Evolutionary conservation across 2,888 invertebrate species (phyloP), one percentile per base, ranked within the genome.

Genomic region (Melanophora roralis): DNA sequence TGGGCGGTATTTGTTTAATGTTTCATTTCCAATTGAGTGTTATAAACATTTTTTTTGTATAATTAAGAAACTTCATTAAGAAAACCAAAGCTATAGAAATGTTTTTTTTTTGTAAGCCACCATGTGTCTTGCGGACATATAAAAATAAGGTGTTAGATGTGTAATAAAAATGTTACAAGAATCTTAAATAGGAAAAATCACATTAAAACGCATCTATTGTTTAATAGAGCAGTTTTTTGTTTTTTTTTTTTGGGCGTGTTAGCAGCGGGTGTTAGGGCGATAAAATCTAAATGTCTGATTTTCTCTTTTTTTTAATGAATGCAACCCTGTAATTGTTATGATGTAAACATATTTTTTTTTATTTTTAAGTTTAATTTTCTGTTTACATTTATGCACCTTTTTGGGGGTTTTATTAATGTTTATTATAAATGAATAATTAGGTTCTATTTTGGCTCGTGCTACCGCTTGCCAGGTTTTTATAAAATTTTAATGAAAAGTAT

Each of bases 221-320:
- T 65, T 57, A 67, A 75, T 40, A 47, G 65, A 60, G 53, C n/a
- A n/a, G 34, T 60, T 40, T 12, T 60, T 6, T 47, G 38, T 55
- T 11, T 49, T 57, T 64, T 34, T 34, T 71, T 69, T 77, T 69
- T 71, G 71, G 71, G 76, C 51, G 40, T 47, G 32, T 16, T 68
- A 69, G 75, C 75, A 69, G 75, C 75, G 75, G 76, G 62, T 71
- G 57, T 77, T 64, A 23, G 57, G 32, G 16, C 3, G 11, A 14
- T 27, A 45, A 45, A 69, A 49, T 64, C 69, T 47, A 23, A 71
- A 77, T 57, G 65, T 74, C 47, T 43, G 34, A 14, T 38, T 45
- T 49, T 40, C 38, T 12, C 27, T 27, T 36, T 8, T 6, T 51
- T 12, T 43, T 14, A n/a, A 14, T 43, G 16, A 2, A 5, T 27